Evolutionary conservation across 2,113 vertebrate genomes (phyloP).

Genomic region (Spea bombifrons): DNA sequence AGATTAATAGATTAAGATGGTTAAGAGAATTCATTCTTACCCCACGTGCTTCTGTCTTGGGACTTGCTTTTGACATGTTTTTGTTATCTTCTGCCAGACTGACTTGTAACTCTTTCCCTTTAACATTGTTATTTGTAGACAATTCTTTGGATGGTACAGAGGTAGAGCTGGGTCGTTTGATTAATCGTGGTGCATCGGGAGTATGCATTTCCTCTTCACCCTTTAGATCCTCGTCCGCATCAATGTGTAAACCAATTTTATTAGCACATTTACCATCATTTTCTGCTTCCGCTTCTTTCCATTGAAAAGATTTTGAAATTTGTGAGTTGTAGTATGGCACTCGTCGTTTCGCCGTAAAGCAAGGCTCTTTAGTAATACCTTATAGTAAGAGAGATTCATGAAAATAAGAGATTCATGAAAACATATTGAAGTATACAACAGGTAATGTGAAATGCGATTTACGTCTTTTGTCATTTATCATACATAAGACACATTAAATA

Average conservation of each 20-base stretch:
- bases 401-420: background rate
- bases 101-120: constrained; percentile 27
- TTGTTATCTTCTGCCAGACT: constrained; percentile 33
- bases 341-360: constrained; percentile 78
- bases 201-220: constrained; percentile 53
- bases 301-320: constrained; percentile 72
- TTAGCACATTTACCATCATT: constrained; percentile 48
- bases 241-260: constrained; percentile 19
- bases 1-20: no score
- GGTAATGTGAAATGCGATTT: no score
- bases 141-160: constrained; percentile 52
- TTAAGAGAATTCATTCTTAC: constrained; percentile 54
- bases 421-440: background rate
- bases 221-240: constrained; percentile 46
- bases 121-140: constrained; percentile 35
- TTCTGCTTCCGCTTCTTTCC: constrained; percentile 55
- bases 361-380: constrained; percentile 79
- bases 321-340: constrained; percentile 68
- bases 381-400: constrained; percentile 36
- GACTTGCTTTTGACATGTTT: constrained; percentile 42
- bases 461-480: no score
- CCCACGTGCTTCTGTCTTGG: constrained; percentile 54
- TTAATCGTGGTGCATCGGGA: constrained; percentile 56
- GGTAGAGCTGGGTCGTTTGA: constrained; percentile 51
- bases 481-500: no score